Evolutionary conservation across 2,797 vertebrate genomes (phyloP), one percentile per base, ranked within the genome.

Genomic region (Schizopygopsis malacanthus): DNA sequence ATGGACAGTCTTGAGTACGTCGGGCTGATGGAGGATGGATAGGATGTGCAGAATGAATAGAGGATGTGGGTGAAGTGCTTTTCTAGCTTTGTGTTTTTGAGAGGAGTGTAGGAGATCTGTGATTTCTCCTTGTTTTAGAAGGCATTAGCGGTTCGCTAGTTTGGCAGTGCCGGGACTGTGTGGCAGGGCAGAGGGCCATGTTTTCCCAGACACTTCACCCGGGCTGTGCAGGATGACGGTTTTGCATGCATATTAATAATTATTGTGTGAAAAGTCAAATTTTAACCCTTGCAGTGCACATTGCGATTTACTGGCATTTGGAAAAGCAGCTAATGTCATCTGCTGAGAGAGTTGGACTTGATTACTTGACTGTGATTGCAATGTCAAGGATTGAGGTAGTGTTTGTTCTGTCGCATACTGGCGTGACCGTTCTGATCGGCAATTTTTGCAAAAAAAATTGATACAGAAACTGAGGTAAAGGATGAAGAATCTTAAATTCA

Each of bases 41-140:
- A 61, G 41, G 41, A 69, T 67, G n/a, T n/a, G 56, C 33, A 41
- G 28, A 82, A 28, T 25, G 41, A 67, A 54, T 13, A 1, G 18
- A 54, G 41, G 11, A 45, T 61, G 50, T 69, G n/a, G 43, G 54
- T 63, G 75, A 52, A 56, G 59, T 61, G 75, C 18, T 82, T 61
- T 78, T 61, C 12, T 22, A 9, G 20, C 22, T 45, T 79, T 65
- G 54, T 22, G 41, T 75, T 82, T 81, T 43, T 12, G 33, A 54
- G 22, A 61, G 50, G 47, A 76, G 45, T 45, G 45, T 33, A 56
- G 52, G n/a, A 77, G 65, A 28, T 5, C 22, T 78, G 33, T 10
- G 76, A 78, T 78, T 78, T 61, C 37, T 41, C 54, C 25, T 75
- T 22, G n/a, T 70, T 79, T 79, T 79, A 41, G 59, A 39, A 33